Percentiles rank a stretch among this genome's conserved stretches.
phyloP scores from a whole-genome alignment of 2,797 vertebrate species.

The Cygnus olor region DNA sequence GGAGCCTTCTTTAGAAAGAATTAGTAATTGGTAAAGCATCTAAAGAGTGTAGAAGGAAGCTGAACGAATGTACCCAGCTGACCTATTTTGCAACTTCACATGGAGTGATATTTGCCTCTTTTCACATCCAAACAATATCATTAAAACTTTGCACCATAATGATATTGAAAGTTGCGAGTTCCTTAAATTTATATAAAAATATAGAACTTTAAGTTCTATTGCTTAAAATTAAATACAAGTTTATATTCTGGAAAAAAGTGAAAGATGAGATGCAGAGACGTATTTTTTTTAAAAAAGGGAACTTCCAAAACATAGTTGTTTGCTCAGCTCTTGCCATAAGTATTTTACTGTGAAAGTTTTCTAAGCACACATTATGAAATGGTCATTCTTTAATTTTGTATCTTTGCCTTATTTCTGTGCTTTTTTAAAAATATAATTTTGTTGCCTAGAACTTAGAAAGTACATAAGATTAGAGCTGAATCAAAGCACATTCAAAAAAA shows the following conservation, averaged over 20 bases:
- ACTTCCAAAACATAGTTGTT: neutral
- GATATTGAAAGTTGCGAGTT: neutral
- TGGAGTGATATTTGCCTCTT: neutral
- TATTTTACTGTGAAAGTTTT: neutral
- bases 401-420: neutral
- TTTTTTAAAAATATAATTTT: neutral
- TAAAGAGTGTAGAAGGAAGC: neutral
- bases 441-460: neutral
- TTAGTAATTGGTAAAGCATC: neutral
- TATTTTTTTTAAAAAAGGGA: neutral
- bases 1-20: neutral
- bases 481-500: neutral
- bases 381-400: neutral
- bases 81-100: neutral
- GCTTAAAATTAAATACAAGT: neutral
- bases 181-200: neutral
- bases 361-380: neutral
- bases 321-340: neutral
- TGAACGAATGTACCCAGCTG: neutral
- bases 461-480: neutral
- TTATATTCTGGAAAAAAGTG: neutral
- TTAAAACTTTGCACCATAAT: neutral
- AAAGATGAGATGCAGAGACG: neutral
- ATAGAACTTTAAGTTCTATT: neutral
- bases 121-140: neutral